Evolutionary conservation across 1,140 invertebrate genomes (phyloP).

Genomic region (Delia radicum): DNA sequence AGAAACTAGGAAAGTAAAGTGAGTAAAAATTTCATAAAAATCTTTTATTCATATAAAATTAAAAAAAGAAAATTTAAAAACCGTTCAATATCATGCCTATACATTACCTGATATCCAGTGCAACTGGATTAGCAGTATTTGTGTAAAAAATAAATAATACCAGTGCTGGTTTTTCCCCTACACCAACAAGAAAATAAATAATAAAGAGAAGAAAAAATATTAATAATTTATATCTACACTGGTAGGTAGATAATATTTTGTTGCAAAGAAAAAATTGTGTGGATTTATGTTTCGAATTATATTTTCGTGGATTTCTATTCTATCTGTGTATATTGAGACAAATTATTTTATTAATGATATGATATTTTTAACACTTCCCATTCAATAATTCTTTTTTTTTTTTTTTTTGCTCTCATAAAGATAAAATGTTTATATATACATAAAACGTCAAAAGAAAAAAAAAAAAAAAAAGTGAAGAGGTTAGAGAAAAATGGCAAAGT

Average conservation of each 20-base stretch:
- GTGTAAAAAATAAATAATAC: not conserved
- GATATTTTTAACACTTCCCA: constrained; percentile 15
- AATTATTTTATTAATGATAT: constrained; percentile 2
- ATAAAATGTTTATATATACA: constrained; percentile 24
- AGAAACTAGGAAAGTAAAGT: constrained; percentile 21
- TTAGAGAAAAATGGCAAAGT: constrained; percentile 14
- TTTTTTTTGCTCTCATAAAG: not conserved
- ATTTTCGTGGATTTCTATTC: not conserved
- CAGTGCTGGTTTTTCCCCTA: constrained; percentile 9
- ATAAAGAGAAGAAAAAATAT: constrained; percentile 20
- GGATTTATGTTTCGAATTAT: constrained; percentile 7
- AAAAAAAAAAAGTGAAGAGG: constrained; percentile 19
- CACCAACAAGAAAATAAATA: constrained; percentile 20
- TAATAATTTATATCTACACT: constrained; percentile 19
- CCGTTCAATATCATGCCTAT: not conserved
- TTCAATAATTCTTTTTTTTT: constrained; percentile 17
- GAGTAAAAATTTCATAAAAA: constrained; percentile 12
- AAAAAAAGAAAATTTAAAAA: constrained; percentile 10
- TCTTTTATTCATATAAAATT: not conserved
- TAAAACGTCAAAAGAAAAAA: constrained; percentile 11
- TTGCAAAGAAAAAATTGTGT: constrained; percentile 10
- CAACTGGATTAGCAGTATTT: not conserved
- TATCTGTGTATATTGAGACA: not conserved
- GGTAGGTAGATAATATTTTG: not conserved
- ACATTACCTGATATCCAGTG: not conserved